phyloP scores from a whole-genome alignment of 2,797 vertebrate genomes.

The Propithecus deckenii region DNA sequence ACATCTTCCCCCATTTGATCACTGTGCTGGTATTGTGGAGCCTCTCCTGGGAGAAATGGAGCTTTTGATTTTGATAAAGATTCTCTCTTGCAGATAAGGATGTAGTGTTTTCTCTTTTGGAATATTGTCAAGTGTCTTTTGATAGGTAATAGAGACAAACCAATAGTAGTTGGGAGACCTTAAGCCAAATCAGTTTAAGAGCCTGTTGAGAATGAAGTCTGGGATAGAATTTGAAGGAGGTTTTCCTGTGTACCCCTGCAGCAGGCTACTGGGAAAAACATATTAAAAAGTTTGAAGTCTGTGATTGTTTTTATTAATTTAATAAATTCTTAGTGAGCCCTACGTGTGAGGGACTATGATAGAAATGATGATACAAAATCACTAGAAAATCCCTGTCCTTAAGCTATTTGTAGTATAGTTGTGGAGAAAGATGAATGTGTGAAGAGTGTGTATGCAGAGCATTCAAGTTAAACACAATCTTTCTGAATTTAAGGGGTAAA shows the following conservation, averaged over 20 bases:
- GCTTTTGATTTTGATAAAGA: conserved; percentile 72
- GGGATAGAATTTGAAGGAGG: background rate
- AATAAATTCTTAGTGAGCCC: conserved; percentile 5
- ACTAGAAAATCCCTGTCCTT: background rate
- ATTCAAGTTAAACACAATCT: background rate
- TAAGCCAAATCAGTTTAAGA: conserved; percentile 45
- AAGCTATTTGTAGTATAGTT: background rate
- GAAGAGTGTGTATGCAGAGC: background rate
- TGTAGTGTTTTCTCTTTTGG: conserved; percentile 57
- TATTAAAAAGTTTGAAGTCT: background rate
- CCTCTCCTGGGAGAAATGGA: conserved; percentile 44
- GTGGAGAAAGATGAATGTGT: background rate
- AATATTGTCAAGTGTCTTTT: conserved; percentile 54
- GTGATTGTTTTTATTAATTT: background rate
- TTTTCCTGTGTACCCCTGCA: background rate
- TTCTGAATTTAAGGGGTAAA: background rate
- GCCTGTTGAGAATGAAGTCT: conserved; percentile 3
- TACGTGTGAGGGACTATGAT: background rate
- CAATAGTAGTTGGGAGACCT: conserved; percentile 1
- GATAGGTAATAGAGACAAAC: conserved; percentile 47
- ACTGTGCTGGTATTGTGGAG: background rate
- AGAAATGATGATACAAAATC: background rate
- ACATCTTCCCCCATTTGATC: conserved; percentile 71
- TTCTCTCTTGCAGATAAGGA: conserved; percentile 47
- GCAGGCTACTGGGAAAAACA: background rate